phyloP scores from a whole-genome alignment of 2,797 vertebrate genomes.

The Monodelphis domestica region DNA sequence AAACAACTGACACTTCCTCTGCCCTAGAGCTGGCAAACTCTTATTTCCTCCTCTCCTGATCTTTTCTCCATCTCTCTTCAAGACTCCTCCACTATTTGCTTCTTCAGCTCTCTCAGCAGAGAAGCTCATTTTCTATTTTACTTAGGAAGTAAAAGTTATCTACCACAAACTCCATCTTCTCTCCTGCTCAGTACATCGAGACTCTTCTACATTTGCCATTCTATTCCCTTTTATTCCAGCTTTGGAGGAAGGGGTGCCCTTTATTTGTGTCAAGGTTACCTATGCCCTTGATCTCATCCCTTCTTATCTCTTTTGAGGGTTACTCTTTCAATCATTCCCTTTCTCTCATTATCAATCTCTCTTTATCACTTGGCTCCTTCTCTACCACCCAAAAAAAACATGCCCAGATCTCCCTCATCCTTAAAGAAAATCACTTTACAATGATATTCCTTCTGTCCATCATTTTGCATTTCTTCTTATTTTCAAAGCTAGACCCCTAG shows the following conservation, averaged over 20 bases:
- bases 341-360: not conserved
- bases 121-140: not conserved
- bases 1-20: not conserved
- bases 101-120: not conserved
- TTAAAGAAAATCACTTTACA: not conserved
- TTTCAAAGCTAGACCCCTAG: not conserved
- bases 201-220: not conserved
- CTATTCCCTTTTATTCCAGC: not conserved
- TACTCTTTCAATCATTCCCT: not conserved
- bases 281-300: not conserved
- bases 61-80: not conserved
- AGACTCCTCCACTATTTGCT: no score
- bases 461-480: not conserved
- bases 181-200: not conserved
- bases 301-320: not conserved
- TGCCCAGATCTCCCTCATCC: not conserved
- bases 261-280: not conserved
- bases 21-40: not conserved
- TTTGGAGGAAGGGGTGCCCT: not conserved
- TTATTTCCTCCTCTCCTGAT: not conserved
- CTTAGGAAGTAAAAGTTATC: not conserved
- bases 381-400: not conserved
- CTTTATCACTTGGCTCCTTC: not conserved
- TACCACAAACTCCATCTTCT: not conserved
- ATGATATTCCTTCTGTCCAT: not conserved